Conservation (phyloP, 2,888 invertebrate species). For the Allacma fusca region DNA sequence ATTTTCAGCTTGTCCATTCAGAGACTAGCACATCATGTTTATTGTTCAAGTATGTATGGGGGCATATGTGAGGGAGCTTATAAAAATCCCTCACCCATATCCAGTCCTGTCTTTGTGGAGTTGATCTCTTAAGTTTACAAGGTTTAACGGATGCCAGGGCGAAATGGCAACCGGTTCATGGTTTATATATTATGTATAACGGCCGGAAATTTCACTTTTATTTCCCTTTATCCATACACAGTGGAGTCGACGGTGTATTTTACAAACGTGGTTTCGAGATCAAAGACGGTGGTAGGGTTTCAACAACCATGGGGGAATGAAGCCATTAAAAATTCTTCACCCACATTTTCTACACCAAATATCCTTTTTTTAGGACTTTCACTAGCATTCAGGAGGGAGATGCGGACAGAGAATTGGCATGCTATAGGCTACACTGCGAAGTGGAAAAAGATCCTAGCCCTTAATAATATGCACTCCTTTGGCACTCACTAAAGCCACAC, state of each 20-base stretch:
- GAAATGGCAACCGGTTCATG: background rate
- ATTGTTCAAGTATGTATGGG: background rate
- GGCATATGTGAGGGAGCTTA: background rate
- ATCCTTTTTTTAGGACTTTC: conserved; percentile 5
- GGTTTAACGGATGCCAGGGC: background rate
- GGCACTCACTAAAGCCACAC: too few species aligned
- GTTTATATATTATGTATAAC: conserved; percentile 11
- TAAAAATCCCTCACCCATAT: conserved; percentile 13
- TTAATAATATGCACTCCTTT: too few species aligned
- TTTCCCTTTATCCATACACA: background rate
- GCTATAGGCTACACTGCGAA: background rate
- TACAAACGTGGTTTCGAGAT: background rate
- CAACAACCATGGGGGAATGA: background rate
- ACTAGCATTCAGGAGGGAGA: background rate
- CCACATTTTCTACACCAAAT: conserved; percentile 9
- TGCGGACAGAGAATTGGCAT: background rate
- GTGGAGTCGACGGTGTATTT: background rate
- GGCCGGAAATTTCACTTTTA: conserved; percentile 2
- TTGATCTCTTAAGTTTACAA: conserved; percentile 4
- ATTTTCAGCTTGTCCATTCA: background rate
- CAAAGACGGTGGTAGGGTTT: background rate
- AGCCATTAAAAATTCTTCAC: conserved; percentile 27
- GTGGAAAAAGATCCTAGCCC: too few species aligned
- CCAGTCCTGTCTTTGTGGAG: background rate
- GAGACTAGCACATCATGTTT: background rate